Evolutionary conservation across 2,113 vertebrate species (phyloP), one percentile per base, ranked within the genome.

Genomic region (Phylloscopus trochiloides): DNA sequence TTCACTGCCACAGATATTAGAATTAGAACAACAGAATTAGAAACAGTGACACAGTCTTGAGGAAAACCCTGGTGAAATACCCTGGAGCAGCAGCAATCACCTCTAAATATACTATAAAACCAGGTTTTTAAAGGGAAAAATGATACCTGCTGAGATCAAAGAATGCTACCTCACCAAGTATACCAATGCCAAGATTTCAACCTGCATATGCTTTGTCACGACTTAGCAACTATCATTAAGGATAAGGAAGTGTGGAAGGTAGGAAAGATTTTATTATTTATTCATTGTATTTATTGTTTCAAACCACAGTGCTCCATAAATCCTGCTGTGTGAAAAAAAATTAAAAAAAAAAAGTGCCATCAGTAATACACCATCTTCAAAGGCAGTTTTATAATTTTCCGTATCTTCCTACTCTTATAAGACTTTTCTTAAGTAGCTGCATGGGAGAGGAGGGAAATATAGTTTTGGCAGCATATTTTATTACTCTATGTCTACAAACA

Each of bases 391-490:
- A 36, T 58, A 48, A 45, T 88, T 95, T 90, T 61, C 34, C 1
- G 0, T 63, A 50, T 13, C 16, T 79, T 65, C 20, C 4, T 45
- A 65, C 29, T 43, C 25, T 52, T 55, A 31, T 1, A 7, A 89
- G 40, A 14, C 24, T 71, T 91, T 78, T 40, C 26, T 67, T 79
- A 80, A 74, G 59, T 63, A 86, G 50, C 17, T 36, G 32, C 73
- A 51, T 68, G 67, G 12, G 36, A 91, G 5, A 82, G 6, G 9
- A 83, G 8, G 75, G 40, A 88, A 88, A 79, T 61, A 71, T 8
- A 63, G 15, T 74, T 95, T 94, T 86, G 26, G 61, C 91, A 87
- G 38, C 14, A 17, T 66, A 67, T 74, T 94, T 89, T 90, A 81
- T 77, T 91, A 6, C 11, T n/a, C 15, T 54, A 3, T 82, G 7